These are phyloP conservation scores for Diarsia rubi DNA, from an alignment of 2,888 invertebrate genomes.

Conservation along the genomic window DNA sequence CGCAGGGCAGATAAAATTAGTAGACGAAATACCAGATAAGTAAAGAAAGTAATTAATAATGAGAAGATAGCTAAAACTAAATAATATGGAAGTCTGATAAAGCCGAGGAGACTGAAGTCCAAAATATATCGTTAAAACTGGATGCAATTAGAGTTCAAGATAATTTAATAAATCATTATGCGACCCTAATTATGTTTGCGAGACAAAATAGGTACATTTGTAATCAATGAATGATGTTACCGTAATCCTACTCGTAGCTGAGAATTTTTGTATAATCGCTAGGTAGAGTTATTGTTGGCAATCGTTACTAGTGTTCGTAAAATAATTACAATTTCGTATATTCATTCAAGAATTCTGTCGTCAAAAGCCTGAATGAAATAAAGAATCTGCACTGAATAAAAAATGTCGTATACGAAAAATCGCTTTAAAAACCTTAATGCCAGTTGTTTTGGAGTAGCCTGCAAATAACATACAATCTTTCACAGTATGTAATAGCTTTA, in stretches of 20 bases:
- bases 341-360: constrained; percentile 36
- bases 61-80: background rate
- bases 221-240: background rate
- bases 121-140: background rate
- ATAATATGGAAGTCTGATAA: constrained; percentile 16
- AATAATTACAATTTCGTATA: constrained; percentile 2
- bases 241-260: background rate
- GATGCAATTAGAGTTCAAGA: background rate
- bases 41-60: constrained; percentile 26
- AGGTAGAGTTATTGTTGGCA: constrained; percentile 22
- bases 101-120: background rate
- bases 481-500: background rate
- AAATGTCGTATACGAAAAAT: background rate
- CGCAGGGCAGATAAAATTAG: constrained; percentile 3
- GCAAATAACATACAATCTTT: background rate
- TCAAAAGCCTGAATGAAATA: constrained; percentile 23
- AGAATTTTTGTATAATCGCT: background rate
- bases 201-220: background rate
- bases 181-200: background rate
- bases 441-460: background rate
- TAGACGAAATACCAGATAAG: constrained; percentile 31
- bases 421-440: background rate
- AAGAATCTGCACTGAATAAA: background rate
- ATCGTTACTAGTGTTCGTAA: constrained; percentile 1
- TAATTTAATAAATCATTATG: constrained; percentile 10